Percentiles rank a stretch among this genome's conserved stretches.
Evolutionary conservation across 2,113 vertebrate species (phyloP).

Genomic region (Scomber scombrus): DNA sequence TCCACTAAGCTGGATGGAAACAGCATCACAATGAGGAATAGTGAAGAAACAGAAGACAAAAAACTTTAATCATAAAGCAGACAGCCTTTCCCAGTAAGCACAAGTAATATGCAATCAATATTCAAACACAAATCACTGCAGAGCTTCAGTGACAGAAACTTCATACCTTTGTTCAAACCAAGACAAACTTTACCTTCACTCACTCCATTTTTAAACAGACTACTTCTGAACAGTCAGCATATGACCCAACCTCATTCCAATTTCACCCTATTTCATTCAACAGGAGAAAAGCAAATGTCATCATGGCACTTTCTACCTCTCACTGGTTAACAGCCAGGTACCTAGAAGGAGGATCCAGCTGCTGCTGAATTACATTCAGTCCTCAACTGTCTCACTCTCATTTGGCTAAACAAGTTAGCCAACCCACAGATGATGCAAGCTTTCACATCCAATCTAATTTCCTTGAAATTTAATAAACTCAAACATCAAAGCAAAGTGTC

Average conservation of each 20-base stretch:
- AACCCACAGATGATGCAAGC: background rate
- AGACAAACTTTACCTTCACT: background rate
- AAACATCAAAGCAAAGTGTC: conserved; percentile 23
- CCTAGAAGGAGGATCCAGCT: conserved; percentile 9
- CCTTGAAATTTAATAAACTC: conserved; percentile 41
- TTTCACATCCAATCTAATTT: conserved; percentile 43
- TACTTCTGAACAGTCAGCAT: no score
- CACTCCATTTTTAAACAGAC: no score
- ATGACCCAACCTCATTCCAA: no score
- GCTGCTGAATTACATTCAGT: conserved; percentile 32
- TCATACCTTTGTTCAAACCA: background rate
- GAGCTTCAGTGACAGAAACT: background rate
- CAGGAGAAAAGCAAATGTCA: no score
- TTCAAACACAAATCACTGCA: conserved; percentile 3
- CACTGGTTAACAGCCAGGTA: background rate
- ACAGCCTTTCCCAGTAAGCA: background rate
- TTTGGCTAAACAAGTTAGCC: conserved; percentile 58
- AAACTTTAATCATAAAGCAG: background rate
- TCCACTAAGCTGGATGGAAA: conserved; percentile 22
- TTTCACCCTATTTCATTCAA: no score
- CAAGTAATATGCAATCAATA: background rate
- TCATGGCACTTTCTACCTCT: background rate
- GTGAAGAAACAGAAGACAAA: background rate
- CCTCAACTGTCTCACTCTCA: conserved; percentile 39
- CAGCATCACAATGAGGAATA: background rate